Evolutionary conservation across 2,797 vertebrate genomes (phyloP), one percentile per base, ranked within the genome.

Genomic region (Cynopterus sphinx): DNA sequence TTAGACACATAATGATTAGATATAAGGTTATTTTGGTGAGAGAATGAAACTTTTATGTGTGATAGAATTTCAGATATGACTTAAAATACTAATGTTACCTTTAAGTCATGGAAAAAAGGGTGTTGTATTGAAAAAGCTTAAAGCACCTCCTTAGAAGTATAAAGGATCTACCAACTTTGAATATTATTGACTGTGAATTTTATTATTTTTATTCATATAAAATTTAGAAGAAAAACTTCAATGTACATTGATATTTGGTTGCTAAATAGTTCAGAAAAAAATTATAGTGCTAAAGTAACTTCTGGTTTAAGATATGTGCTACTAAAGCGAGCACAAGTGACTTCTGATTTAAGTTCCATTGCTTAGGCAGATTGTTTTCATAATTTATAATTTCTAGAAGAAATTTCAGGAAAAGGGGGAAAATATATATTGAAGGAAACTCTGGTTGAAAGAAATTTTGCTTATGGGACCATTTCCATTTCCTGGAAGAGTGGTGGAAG

Each of bases 191-290:
- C 61, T 83, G 10, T 89, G 79, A 96, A 91, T 75, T 36, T 95
- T 93, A 73, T 85, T 19, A 63, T 81, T 82, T 93, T 83, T 94
- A 84, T 77, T 90, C 24, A 55, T 71, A 33, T 19, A 11, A 92
- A 19, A 65, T 33, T 87, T 84, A 77, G 12, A 92, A 65, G 71
- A 85, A 92, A 46, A 87, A 87, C n/a, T 87, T 59, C 21, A 92
- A 83, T 28, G 65, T 91, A 51, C 49, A 11, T 79, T 88, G 28
- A 68, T 68, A 70, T 31, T 75, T 74, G 59, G 39, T 81, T 94
- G 68, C 41, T 85, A 81, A 85, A 51, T 59, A 81, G 46, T 94
- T 88, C 31, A 79, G 94, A 46, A 85, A 78, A 94, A 94, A 81
- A 36, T 78, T 93, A 67, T 13, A 59, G 61, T 71, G 49, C 75